Conservation (phyloP, 2,113 vertebrate genomes). For the Oxygymnocypris stewartii region DNA sequence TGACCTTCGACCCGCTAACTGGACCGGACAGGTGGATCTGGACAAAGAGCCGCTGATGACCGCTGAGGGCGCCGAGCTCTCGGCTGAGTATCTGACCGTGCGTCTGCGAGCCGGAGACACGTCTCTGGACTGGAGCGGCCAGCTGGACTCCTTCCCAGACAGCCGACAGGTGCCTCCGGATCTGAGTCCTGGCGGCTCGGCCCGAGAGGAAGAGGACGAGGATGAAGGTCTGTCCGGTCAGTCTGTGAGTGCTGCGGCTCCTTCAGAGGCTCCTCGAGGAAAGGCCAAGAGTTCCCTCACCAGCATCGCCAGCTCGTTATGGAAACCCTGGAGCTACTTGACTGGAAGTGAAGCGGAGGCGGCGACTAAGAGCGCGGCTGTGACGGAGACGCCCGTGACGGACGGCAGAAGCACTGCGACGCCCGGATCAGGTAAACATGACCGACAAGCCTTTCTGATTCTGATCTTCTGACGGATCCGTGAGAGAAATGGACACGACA, state of each 20-base stretch:
- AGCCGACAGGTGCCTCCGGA: conserved; percentile 61
- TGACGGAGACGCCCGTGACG: neutral
- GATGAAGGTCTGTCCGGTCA: conserved; percentile 27
- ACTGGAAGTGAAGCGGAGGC: conserved; percentile 45
- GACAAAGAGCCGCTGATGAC: conserved; percentile 61
- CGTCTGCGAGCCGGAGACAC: conserved; percentile 62
- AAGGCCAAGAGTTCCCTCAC: conserved; percentile 54
- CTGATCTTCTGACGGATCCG: too few species aligned
- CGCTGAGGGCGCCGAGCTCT: conserved; percentile 64
- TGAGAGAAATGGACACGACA: too few species aligned
- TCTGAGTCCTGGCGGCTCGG: conserved; percentile 36
- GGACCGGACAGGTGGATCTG: conserved; percentile 71
- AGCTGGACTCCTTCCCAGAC: conserved; percentile 59
- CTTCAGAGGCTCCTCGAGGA: neutral
- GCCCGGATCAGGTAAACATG: conserved; percentile 38
- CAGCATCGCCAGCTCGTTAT: conserved; percentile 70
- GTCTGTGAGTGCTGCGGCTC: neutral
- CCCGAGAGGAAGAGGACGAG: conserved; percentile 43
- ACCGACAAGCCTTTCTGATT: neutral
- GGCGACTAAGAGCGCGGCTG: neutral
- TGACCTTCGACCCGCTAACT: conserved; percentile 61
- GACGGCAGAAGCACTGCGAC: neutral
- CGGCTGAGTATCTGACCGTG: conserved; percentile 64
- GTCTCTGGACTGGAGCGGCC: conserved; percentile 69
- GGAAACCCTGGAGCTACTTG: conserved; percentile 75